Evolutionary conservation across 1,140 invertebrate genomes (phyloP), one percentile per base, ranked within the genome.

Genomic region (Hydropsyche tenuis): DNA sequence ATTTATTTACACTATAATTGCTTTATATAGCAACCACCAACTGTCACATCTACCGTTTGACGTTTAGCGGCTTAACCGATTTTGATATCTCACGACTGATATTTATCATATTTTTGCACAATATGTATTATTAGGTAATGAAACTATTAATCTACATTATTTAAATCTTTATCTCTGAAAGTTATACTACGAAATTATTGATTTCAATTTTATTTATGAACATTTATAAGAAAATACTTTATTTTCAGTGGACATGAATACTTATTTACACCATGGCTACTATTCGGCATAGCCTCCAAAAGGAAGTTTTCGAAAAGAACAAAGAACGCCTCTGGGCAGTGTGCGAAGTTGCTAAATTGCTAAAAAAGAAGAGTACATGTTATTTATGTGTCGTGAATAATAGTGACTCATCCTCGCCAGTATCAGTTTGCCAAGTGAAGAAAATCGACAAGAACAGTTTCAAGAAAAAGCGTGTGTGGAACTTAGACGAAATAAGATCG

Each of bases 391-490:
- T 94, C 51, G 89, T 90, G 9, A 89, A 90, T 78, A 91, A 89
- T 25, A 89, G 88, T 37, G 92, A 92, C 76, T 88, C 89, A 22
- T 91, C 91, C 11, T 87, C 89, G 6, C 86, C 89, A 69, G 87
- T 93, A 7, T 89, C 88, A 66, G 86, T 96, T 46, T 91, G 92
- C 78, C 90, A 95, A 83, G 85, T 96, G 0, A 96, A 96, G 80
- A 94, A 94, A 81, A 90, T 90, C 45, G 94, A 96, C 76, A 94
- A 94, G 81, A 91, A 92, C 83, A 83, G 87, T 0, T 95, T 89
- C 80, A 96, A 96, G 81, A 93, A 93, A 78, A 95, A 96, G 82
- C 86, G 90, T 30, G 89, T 87, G 20, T 96, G 95, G 94, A 81
- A 87, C 68, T 80, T 96, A 69, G 87, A 87, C 65, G 92, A 94